Base-by-base conservation (phyloP, 2,888 invertebrate species). In the Helobdella robusta region DNA sequence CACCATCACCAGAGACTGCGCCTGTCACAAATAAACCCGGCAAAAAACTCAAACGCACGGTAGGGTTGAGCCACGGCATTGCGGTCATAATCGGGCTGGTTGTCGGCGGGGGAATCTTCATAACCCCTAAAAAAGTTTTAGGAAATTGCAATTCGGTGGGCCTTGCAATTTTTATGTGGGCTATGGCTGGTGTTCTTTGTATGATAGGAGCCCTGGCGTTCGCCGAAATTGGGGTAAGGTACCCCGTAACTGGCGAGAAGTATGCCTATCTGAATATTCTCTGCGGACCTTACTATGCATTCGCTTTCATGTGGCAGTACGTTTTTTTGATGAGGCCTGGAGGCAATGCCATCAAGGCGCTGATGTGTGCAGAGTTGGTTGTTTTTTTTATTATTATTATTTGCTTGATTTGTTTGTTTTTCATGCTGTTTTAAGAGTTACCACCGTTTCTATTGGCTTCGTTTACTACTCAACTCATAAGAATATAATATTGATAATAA, bases 111-210 rank as follows among this genome's bases (percentile, higher is more conserved):
- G 69, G 68, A 0, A 68, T 69, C 20, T 69, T 65, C 66, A 63
- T 69, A 25, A 30, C 68, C 2, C 69, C 69, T 6, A 46, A 61
- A 35, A 65, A 44, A 18, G 69, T 69, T 6, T 20, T 67, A 30
- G 44, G n/a, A 25, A 36, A 60, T 11, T 23, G 91, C 87, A 18
- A 93, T 89, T 67, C 79, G 87, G 68, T 83, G 11, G 75, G 77
- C 8, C 73, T 89, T 79, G 88, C 91, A 0, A 83, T 93, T 60
- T 85, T 91, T 61, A 86, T 94, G 66, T 94, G 94, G 94, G 83
- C 88, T 34, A 81, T 89, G 58, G 91, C 89, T 1, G 94, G 94
- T 23, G 75, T 89, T 44, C 83, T 77, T 65, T 91, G 73, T 15
- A 72, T 88, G 62, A 80, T 91, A 65, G 92, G 92, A 15, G 91